Percentiles rank a stretch among this genome's conserved stretches.
Evolutionary conservation across 2,888 invertebrate species (phyloP).

Genomic region (Amaurobius ferox): DNA sequence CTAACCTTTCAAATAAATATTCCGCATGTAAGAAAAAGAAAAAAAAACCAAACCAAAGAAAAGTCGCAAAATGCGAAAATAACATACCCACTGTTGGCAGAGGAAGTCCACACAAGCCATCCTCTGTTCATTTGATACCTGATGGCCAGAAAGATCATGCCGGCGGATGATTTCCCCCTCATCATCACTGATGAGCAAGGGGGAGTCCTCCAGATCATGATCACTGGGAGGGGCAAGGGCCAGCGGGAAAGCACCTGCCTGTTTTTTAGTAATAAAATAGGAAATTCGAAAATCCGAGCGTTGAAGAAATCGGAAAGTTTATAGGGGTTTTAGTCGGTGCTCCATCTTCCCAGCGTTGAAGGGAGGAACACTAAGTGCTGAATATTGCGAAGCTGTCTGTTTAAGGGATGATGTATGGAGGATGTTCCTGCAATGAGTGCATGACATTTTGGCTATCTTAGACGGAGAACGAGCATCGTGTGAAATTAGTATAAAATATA

Average conservation of each 20-base stretch:
- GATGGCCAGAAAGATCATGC: conserved; percentile 3
- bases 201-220: conserved; percentile 45
- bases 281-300: conserved; percentile 52
- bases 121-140: conserved; percentile 12
- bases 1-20: conserved; percentile 57
- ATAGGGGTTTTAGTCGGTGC: conserved; percentile 27
- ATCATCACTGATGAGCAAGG: conserved; percentile 41
- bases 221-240: conserved; percentile 34
- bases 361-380: not conserved
- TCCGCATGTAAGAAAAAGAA: not conserved
- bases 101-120: not conserved
- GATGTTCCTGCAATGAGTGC: not conserved
- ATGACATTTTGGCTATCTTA: not conserved
- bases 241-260: conserved; percentile 46
- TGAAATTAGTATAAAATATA: not conserved
- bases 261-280: conserved; percentile 30
- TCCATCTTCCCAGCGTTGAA: not conserved
- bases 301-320: conserved; percentile 28
- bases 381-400: not conserved
- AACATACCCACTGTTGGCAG: not conserved
- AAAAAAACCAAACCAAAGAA: not conserved
- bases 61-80: not conserved
- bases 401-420: not conserved
- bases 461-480: not conserved
- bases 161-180: not conserved